Conservation (phyloP, 2,797 vertebrate genomes). For the Galaxias olidus region DNA sequence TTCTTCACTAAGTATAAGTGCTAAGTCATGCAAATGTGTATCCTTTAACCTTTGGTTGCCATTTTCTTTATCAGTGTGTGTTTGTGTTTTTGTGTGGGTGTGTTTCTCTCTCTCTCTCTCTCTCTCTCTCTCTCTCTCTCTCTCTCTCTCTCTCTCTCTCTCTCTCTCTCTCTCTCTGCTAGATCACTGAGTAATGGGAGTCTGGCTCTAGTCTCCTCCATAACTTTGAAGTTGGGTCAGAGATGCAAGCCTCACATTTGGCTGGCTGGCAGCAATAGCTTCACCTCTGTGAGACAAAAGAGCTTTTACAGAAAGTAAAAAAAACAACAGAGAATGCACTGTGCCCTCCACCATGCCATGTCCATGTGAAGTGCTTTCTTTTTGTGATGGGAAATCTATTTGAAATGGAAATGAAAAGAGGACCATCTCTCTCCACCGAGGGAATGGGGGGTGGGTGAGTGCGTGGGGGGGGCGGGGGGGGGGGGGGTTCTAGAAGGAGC, state of each 20-base stretch:
- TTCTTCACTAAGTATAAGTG: constrained; percentile 15
- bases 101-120: too few species aligned
- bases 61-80: constrained; percentile 14
- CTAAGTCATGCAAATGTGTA: constrained; percentile 45
- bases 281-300: constrained; percentile 43
- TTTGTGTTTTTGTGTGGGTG: constrained; percentile 12
- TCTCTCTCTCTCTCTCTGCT: constrained; percentile 39
- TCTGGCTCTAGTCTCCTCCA: constrained; percentile 33
- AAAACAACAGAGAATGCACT: constrained; percentile 29
- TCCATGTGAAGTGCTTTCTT: constrained; percentile 54
- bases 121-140: too few species aligned
- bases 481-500: not conserved
- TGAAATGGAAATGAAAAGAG: constrained; percentile 69
- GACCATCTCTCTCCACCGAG: constrained; percentile 41
- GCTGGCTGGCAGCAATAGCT: constrained; percentile 41
- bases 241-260: constrained; percentile 45
- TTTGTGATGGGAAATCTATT: constrained; percentile 62
- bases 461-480: constrained; percentile 6
- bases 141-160: too few species aligned
- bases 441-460: constrained; percentile 5
- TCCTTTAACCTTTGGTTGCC: constrained; percentile 42
- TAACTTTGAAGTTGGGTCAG: constrained; percentile 60
- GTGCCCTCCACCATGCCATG: constrained; percentile 37
- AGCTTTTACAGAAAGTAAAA: constrained; percentile 18
- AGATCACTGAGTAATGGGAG: constrained; percentile 36